phyloP scores from a whole-genome alignment of 2,888 invertebrate genomes.

The Torymus aiolomorphi region DNA sequence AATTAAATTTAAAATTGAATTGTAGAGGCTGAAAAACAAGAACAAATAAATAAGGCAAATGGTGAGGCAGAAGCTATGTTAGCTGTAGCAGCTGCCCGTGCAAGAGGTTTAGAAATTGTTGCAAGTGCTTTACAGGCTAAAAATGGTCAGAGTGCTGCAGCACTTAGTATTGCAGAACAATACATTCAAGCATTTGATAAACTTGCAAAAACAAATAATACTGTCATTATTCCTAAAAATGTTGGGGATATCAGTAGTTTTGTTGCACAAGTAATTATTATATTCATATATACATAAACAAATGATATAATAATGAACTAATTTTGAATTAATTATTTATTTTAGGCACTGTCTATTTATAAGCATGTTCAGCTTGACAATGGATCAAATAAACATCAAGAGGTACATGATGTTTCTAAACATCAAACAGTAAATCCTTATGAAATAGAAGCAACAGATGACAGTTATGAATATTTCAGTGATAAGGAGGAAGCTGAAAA shows the following conservation, averaged over 20 bases:
- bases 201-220: conserved; percentile 94
- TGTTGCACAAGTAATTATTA: conserved; percentile 84
- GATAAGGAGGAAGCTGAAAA: conserved; percentile 73
- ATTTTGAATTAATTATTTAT: conserved; percentile 40
- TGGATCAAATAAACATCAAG: conserved; percentile 22
- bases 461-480: conserved; percentile 73
- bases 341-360: conserved; percentile 75
- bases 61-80: conserved; percentile 95
- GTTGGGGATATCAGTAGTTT: conserved; percentile 87
- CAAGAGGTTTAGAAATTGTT: conserved; percentile 87
- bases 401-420: conserved; percentile 25
- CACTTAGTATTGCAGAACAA: conserved; percentile 94
- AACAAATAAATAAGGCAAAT: conserved; percentile 94
- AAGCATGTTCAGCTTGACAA: conserved; percentile 70
- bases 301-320: conserved; percentile 1
- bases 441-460: conserved; percentile 62
- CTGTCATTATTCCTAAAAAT: conserved; percentile 94
- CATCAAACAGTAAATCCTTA: conserved; percentile 44
- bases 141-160: conserved; percentile 93
- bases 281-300: conserved; percentile 5
- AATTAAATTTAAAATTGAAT: conserved; percentile 1
- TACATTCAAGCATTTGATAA: conserved; percentile 96
- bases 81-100: conserved; percentile 93
- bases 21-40: conserved; percentile 92
- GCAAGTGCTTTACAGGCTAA: conserved; percentile 81